These are phyloP conservation scores for Heterochromis multidens DNA, from an alignment of 2,113 vertebrate species.

Conservation along the genomic window DNA sequence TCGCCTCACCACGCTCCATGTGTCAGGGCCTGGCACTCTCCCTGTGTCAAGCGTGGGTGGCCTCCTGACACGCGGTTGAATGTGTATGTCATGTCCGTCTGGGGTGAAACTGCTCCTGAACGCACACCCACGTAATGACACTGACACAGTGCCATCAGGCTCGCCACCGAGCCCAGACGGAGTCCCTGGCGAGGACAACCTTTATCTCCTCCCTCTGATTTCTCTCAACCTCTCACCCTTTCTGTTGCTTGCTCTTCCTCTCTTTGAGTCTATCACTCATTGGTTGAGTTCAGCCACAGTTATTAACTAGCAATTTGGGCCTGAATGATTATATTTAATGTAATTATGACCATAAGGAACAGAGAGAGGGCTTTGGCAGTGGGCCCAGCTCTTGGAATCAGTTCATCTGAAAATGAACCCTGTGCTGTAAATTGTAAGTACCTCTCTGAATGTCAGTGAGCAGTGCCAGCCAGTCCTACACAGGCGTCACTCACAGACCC, in stretches of 20 bases:
- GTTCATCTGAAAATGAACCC: conserved; percentile 40
- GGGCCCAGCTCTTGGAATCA: conserved; percentile 20
- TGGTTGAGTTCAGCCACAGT: conserved; percentile 3
- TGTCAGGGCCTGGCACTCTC: conserved; percentile 61
- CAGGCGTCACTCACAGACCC: conserved; percentile 54
- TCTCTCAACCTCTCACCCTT: conserved; percentile 21
- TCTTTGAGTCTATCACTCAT: background rate
- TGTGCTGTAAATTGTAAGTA: conserved; percentile 49
- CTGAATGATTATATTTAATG: conserved; percentile 56
- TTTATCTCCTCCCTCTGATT: conserved; percentile 34
- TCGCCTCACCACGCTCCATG: conserved; percentile 72
- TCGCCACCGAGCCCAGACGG: conserved; percentile 44
- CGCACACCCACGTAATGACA: conserved; percentile 67
- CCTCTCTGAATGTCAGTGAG: conserved; percentile 40
- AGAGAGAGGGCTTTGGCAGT: background rate
- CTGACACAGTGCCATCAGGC: conserved; percentile 61
- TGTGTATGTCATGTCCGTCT: conserved; percentile 69
- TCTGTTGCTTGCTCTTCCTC: conserved; percentile 16
- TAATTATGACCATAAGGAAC: conserved; percentile 36
- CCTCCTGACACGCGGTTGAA: conserved; percentile 61
- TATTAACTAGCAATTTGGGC: conserved; percentile 41
- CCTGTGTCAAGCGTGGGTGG: conserved; percentile 69
- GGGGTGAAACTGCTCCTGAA: conserved; percentile 66
- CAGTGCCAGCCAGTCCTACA: conserved; percentile 43
- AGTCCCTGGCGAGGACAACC: conserved; percentile 51